These are phyloP conservation scores for Hemaris fuciformis DNA, from an alignment of 2,888 invertebrate genomes.

Conservation along the genomic window DNA sequence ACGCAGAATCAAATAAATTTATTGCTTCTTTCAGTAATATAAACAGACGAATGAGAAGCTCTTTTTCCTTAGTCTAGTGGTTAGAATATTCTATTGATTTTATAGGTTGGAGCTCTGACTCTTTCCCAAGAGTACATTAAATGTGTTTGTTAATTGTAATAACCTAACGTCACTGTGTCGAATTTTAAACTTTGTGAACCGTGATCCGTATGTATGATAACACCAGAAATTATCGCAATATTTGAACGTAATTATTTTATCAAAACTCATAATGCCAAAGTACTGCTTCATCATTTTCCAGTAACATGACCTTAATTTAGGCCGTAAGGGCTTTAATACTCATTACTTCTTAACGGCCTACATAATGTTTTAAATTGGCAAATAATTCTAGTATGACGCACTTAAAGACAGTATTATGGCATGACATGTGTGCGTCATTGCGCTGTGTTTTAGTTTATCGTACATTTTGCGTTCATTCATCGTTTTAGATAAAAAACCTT, in stretches of 20 bases:
- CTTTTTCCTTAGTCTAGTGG: too few relatives aligned
- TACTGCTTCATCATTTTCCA: too few relatives aligned
- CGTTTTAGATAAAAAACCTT: neutral
- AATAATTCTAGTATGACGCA: neutral
- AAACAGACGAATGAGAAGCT: too few relatives aligned
- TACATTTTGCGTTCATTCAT: neutral
- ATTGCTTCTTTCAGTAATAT: too few relatives aligned
- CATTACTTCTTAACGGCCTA: neutral
- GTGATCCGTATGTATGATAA: too few relatives aligned
- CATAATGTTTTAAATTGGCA: neutral
- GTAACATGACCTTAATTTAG: neutral
- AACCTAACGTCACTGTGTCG: too few relatives aligned
- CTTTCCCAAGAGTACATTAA: too few relatives aligned
- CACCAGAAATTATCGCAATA: neutral
- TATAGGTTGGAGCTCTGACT: too few relatives aligned
- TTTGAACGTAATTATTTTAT: neutral
- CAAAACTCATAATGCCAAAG: neutral
- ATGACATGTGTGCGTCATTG: neutral
- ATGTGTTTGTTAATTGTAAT: too few relatives aligned
- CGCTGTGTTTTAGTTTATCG: neutral
- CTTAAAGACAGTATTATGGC: neutral
- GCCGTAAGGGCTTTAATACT: neutral
- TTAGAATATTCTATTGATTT: too few relatives aligned
- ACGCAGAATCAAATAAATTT: neutral
- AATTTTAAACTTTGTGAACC: too few relatives aligned